Evolutionary conservation across 2,797 vertebrate genomes (phyloP), one percentile per base, ranked within the genome.

Genomic region (Thunnus albacares): DNA sequence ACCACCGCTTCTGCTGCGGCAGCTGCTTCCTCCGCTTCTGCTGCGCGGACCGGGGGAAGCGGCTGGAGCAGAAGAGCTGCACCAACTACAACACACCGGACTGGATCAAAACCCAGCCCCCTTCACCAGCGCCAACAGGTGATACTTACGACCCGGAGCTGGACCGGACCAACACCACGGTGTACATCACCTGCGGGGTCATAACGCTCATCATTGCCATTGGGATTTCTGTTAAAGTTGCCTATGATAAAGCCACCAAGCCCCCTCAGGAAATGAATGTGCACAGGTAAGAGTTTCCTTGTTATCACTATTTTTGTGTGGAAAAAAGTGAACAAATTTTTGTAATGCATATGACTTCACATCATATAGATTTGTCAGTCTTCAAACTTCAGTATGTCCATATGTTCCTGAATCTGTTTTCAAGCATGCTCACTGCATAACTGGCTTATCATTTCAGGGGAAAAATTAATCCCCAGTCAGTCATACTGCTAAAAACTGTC

Each of bases 251-350:
- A 95, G 97, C 98, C 33, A 98, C 97, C 75, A 97, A 97, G 64
- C 97, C 97, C 0, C 98, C 98, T 2, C 96, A 97, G 96, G 98
- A 99, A 94, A 99, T 99, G 97, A 99, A 99, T 90, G 98, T 99
- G 88, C 98, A 99, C 96, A 98, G 98, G 98, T 99, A 91, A 94
- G 95, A 56, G 0, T 9, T 2, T 6, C 5, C 14, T n/a, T 11
- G 2, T 9, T 22, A 17, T 52, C 55, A 55, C 35, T 43, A 43
- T 43, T 13, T 43, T 12, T 41, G 35, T 35, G 35, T 35, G 33
- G 6, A 35, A 35, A 38, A 38, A 33, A 41, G 38, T 41, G 24
- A 13, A 35, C 56, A 71, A 52, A 60, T 12, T 17, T 56, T 10
- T 20, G 0, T 30, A 18, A 5, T n/a, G 12, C 30, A 33, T 13